These are phyloP conservation scores for Pocillopora verrucosa DNA, from an alignment of 64 coral and sea anemone genomes.

Conservation along the genomic window DNA sequence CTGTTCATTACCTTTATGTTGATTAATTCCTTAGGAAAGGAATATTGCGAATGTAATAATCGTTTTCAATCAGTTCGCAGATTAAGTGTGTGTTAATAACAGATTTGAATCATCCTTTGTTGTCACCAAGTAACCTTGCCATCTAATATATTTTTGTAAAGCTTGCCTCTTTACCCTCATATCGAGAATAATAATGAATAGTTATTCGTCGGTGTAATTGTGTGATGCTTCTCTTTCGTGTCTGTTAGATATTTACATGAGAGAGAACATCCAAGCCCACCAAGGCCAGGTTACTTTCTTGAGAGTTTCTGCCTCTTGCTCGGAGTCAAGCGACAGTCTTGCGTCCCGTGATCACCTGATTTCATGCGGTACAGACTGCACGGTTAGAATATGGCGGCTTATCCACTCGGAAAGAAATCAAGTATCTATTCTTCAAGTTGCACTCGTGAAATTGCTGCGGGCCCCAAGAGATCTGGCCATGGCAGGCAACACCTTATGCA, in stretches of 20 bases:
- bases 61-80: too few relatives aligned
- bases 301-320: slow-evolving; percentile 40
- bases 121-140: too few relatives aligned
- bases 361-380: slow-evolving; percentile 81
- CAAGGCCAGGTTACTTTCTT: slow-evolving; percentile 78
- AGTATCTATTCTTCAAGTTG: slow-evolving; percentile 58
- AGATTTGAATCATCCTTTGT: too few relatives aligned
- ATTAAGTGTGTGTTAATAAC: too few relatives aligned
- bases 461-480: slow-evolving; percentile 73
- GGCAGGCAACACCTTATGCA: slow-evolving; percentile 75
- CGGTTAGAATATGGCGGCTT: slow-evolving; percentile 76
- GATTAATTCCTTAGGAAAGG: too few relatives aligned
- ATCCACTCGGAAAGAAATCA: slow-evolving; percentile 15
- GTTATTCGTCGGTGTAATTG: neutral
- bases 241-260: slow-evolving; percentile 68
- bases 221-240: neutral
- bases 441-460: slow-evolving; percentile 60
- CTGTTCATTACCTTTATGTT: too few relatives aligned
- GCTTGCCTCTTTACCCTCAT: neutral
- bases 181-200: neutral
- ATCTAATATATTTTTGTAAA: too few relatives aligned
- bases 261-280: slow-evolving; percentile 84
- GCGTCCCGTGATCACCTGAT: slow-evolving; percentile 70
- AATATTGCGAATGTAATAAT: too few relatives aligned
- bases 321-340: slow-evolving; percentile 36